phyloP scores from a whole-genome alignment of 2,113 vertebrate species.

The Prochilodus magdalenae region DNA sequence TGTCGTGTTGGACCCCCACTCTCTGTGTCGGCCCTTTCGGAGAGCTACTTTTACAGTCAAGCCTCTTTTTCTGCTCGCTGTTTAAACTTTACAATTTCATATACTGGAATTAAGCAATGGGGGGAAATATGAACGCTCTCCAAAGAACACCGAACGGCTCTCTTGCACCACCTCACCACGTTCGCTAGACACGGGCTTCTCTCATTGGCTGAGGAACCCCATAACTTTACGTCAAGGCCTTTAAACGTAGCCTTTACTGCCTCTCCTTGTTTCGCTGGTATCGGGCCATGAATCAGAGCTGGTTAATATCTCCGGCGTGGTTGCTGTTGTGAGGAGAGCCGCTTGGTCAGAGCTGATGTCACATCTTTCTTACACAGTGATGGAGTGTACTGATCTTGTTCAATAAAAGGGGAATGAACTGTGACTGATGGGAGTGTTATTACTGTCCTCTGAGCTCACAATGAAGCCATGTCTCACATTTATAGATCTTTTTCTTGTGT shows the following conservation, averaged over 20 bases:
- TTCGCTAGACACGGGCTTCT: too few species aligned
- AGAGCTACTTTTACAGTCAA: neutral
- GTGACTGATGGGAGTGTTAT: too few species aligned
- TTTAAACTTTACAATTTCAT: slow-evolving; percentile 12
- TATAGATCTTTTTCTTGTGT: too few species aligned
- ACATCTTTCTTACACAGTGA: slow-evolving; percentile 24
- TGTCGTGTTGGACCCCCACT: neutral
- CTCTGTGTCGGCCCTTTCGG: too few species aligned
- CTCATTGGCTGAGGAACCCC: too few species aligned
- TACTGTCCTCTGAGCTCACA: too few species aligned
- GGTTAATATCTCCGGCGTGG: too few species aligned
- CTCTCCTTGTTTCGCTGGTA: neutral
- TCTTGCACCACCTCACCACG: neutral
- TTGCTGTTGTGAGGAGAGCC: neutral
- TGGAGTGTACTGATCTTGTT: slow-evolving; percentile 33
- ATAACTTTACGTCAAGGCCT: too few species aligned
- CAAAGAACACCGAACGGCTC: neutral
- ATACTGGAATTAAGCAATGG: slow-evolving; percentile 13
- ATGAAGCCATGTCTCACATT: too few species aligned
- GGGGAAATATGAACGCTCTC: neutral
- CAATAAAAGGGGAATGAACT: slow-evolving; percentile 17
- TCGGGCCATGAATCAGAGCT: too few species aligned
- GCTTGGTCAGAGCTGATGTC: slow-evolving; percentile 9
- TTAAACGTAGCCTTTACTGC: neutral
- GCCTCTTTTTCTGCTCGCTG: slow-evolving; percentile 21